These are phyloP conservation scores for Poeciliopsis paucimaculata DNA, from an alignment of 2,797 vertebrate species.

Conservation along the genomic window DNA sequence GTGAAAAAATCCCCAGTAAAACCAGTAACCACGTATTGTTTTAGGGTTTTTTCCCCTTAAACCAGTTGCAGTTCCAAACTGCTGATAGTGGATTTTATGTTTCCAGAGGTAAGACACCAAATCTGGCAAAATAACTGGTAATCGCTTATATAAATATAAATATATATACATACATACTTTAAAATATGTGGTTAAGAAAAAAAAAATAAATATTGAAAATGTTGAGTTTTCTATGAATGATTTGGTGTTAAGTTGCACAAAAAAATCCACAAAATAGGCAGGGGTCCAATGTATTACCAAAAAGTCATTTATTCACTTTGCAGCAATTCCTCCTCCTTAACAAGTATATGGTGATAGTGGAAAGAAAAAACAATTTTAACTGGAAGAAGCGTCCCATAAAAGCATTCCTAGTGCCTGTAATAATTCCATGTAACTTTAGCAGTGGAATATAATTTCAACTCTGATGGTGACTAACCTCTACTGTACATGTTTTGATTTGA, in stretches of 20 bases:
- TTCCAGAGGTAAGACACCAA: background rate
- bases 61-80: background rate
- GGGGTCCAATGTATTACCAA: background rate
- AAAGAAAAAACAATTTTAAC: background rate
- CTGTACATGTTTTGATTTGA: background rate
- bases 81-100: background rate
- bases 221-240: background rate
- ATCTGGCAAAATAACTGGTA: background rate
- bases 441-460: background rate
- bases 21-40: background rate
- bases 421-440: background rate
- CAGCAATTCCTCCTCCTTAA: background rate
- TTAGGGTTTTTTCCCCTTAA: background rate
- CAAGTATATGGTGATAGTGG: background rate
- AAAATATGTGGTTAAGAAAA: no score
- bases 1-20: background rate
- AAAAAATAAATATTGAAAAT: no score
- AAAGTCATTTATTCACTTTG: background rate
- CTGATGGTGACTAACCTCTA: background rate
- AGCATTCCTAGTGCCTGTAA: background rate
- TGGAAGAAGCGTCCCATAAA: background rate
- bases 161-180: no score
- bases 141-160: no score
- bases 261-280: background rate
- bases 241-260: background rate